phyloP scores from a whole-genome alignment of 2,113 vertebrate genomes.

The Capricornis sumatraensis region DNA sequence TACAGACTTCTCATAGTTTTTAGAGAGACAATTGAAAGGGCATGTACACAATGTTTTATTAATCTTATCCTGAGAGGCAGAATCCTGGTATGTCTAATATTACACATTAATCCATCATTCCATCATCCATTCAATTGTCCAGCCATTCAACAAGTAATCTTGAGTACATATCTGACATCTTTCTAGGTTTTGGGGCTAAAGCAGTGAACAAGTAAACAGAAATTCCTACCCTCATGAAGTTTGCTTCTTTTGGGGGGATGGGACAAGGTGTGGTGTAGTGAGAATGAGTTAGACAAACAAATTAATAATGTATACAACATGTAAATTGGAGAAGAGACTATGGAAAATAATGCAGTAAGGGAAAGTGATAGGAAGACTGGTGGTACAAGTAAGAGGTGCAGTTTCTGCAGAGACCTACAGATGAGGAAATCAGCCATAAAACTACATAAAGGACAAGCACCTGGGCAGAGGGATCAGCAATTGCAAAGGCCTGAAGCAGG shows the following conservation, averaged over 20 bases:
- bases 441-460: background rate
- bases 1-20: background rate
- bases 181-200: background rate
- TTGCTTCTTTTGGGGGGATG: background rate
- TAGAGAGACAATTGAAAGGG: background rate
- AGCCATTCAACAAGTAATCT: background rate
- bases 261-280: background rate
- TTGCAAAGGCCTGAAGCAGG: background rate
- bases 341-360: background rate
- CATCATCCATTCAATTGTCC: background rate
- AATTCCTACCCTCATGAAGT: background rate
- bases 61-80: background rate
- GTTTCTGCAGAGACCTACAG: background rate
- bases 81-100: background rate
- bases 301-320: background rate
- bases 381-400: background rate
- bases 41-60: background rate
- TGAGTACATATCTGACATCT: background rate
- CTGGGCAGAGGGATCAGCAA: background rate
- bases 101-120: background rate
- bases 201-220: background rate
- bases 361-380: background rate
- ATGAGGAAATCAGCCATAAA: background rate
- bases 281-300: background rate
- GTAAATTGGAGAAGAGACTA: background rate